Conservation (phyloP, 2,797 vertebrate genomes). For the Poeciliopsis turneri region DNA sequence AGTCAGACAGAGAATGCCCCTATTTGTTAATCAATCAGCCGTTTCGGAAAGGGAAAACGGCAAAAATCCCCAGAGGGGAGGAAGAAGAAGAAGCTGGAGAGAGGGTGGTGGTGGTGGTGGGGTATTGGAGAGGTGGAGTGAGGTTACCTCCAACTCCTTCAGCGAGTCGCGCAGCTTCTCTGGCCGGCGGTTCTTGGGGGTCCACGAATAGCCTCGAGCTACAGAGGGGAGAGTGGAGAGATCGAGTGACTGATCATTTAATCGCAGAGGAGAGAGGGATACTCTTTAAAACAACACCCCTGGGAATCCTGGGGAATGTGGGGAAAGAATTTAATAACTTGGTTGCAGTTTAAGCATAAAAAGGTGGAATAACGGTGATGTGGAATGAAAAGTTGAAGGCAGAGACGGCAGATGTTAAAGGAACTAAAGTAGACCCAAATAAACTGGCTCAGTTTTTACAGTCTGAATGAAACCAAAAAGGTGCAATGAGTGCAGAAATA, state of each 20-base stretch:
- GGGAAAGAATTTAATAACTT: not conserved
- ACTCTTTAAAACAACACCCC: not conserved
- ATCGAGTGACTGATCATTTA: slow-evolving; percentile 59
- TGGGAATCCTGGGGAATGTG: not conserved
- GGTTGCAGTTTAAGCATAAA: not conserved
- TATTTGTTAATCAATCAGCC: slow-evolving; percentile 88
- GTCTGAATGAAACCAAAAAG: not conserved
- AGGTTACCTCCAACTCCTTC: slow-evolving; percentile 93
- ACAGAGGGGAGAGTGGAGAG: slow-evolving; percentile 43
- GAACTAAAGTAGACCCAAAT: not conserved
- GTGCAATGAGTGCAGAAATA: not conserved
- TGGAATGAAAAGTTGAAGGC: not conserved
- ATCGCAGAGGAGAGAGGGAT: slow-evolving; percentile 12
- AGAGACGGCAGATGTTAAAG: not conserved
- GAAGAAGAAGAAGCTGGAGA: slow-evolving; percentile 51
- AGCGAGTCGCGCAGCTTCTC: slow-evolving; percentile 92
- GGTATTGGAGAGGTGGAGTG: slow-evolving; percentile 21
- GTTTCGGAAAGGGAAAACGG: slow-evolving; percentile 84
- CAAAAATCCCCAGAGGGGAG: slow-evolving; percentile 69
- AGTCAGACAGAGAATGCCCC: slow-evolving; percentile 80
- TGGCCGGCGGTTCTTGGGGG: slow-evolving; percentile 88
- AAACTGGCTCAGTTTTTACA: not conserved
- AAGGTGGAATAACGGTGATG: slow-evolving; percentile 1
- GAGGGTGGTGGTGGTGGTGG: slow-evolving; percentile 19
- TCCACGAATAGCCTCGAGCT: slow-evolving; percentile 93